Conservation (phyloP, 1,140 invertebrate species). For the Saxidomus purpurata region DNA sequence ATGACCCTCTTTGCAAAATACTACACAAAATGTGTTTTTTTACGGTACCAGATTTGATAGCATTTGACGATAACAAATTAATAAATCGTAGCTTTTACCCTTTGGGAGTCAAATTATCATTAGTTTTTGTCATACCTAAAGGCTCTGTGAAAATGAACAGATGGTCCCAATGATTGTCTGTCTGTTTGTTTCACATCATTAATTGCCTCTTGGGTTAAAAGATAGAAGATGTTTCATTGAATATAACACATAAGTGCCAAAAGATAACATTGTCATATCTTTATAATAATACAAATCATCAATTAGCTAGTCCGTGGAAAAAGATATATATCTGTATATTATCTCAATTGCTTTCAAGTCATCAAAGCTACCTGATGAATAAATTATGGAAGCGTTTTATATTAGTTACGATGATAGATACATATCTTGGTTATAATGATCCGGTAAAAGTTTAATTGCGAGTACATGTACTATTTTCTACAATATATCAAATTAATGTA, state of each 20-base stretch:
- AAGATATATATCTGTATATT: slow-evolving; percentile 21
- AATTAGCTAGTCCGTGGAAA: slow-evolving; percentile 13
- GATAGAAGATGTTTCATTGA: neutral
- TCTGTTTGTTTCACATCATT: neutral
- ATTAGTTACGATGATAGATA: neutral
- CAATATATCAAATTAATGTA: too few relatives aligned
- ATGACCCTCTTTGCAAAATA: too few relatives aligned
- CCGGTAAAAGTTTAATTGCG: too few relatives aligned
- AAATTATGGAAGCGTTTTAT: neutral
- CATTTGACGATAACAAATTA: too few relatives aligned
- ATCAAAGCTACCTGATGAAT: slow-evolving; percentile 4
- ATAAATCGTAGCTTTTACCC: too few relatives aligned
- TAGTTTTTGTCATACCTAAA: too few relatives aligned
- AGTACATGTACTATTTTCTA: too few relatives aligned
- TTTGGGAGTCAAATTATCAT: too few relatives aligned
- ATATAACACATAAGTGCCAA: neutral
- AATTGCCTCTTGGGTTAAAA: neutral
- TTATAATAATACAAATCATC: neutral
- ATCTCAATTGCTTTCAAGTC: neutral
- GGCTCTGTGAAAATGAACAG: neutral
- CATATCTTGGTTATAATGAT: neutral
- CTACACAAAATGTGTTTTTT: too few relatives aligned
- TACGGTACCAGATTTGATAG: too few relatives aligned
- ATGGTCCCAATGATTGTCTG: neutral
- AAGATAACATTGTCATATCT: neutral